These are phyloP conservation scores for Desmodus rotundus DNA, from an alignment of 2,113 vertebrate genomes.

Conservation along the genomic window DNA sequence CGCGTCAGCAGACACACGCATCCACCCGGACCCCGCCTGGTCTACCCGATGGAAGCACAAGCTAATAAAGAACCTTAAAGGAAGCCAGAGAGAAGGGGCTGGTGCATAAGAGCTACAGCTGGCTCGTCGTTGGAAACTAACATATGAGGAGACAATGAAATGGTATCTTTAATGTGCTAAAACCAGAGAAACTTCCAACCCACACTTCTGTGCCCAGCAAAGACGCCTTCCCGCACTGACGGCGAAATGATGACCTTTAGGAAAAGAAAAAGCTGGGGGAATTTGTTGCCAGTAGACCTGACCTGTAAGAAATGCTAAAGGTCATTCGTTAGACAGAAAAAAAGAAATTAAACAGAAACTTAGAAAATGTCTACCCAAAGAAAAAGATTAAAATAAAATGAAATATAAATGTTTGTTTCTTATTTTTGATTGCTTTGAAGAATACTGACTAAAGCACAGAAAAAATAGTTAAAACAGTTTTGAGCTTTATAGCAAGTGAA, in stretches of 20 bases:
- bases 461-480: not conserved
- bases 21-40: not conserved
- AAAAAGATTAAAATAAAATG: not conserved
- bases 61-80: not conserved
- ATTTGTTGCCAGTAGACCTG: not conserved
- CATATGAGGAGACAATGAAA: not conserved
- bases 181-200: too few relatives aligned
- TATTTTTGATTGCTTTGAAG: not conserved
- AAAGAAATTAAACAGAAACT: not conserved
- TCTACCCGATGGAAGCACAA: not conserved
- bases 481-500: not conserved
- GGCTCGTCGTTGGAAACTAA: too few relatives aligned
- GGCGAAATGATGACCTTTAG: not conserved
- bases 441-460: not conserved
- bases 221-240: not conserved
- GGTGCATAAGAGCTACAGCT: fast-evolving
- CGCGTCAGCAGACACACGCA: too few relatives aligned
- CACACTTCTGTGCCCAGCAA: not conserved
- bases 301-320: fast-evolving
- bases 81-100: not conserved
- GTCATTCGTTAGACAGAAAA: not conserved
- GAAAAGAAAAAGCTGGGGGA: not conserved
- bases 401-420: too few relatives aligned
- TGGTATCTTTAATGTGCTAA: too few relatives aligned
- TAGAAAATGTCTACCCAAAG: too few relatives aligned